Conservation (phyloP, 2,113 vertebrate species). For the Oryzias celebensis region DNA sequence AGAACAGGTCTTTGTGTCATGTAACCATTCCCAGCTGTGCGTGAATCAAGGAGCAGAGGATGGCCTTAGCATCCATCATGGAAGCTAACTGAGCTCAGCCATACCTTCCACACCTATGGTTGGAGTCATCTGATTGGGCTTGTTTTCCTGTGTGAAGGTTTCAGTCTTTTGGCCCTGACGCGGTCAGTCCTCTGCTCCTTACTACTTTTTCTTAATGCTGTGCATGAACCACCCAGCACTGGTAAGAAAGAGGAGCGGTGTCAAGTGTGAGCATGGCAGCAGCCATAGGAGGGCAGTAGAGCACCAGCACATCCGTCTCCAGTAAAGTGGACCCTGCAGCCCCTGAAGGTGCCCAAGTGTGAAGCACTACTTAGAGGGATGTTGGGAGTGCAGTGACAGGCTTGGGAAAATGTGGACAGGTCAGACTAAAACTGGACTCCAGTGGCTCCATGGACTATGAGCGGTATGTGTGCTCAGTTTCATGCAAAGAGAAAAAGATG, state of each 20-base stretch:
- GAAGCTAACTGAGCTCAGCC: slow-evolving; percentile 38
- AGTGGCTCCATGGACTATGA: slow-evolving; percentile 52
- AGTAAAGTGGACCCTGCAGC: slow-evolving; percentile 40
- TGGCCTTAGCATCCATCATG: slow-evolving; percentile 44
- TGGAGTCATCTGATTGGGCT: slow-evolving; percentile 55
- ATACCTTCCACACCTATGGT: slow-evolving; percentile 51
- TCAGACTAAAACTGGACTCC: slow-evolving; percentile 60
- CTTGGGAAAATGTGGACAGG: slow-evolving; percentile 63
- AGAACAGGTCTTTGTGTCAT: slow-evolving; percentile 18
- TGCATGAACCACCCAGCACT: slow-evolving; percentile 42
- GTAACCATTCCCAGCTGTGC: slow-evolving; percentile 13
- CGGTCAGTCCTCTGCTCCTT: slow-evolving; percentile 39
- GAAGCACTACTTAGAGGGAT: slow-evolving; percentile 67
- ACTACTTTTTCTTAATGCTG: slow-evolving; percentile 32
- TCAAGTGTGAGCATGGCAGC: slow-evolving; percentile 16
- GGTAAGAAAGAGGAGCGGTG: slow-evolving; percentile 22
- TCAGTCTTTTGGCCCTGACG: slow-evolving; percentile 55
- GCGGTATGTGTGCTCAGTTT: slow-evolving; percentile 37
- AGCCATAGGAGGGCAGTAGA: slow-evolving; percentile 99
- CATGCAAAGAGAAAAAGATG: slow-evolving; percentile 29
- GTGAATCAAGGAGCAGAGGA: slow-evolving; percentile 29
- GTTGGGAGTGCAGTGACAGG: slow-evolving; percentile 59
- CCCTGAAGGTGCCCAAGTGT: slow-evolving; percentile 48
- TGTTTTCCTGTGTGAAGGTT: slow-evolving; percentile 38
- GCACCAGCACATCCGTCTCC: slow-evolving; percentile 92